phyloP scores from a whole-genome alignment of 1,140 invertebrate genomes.

The Cotesia glomerata region DNA sequence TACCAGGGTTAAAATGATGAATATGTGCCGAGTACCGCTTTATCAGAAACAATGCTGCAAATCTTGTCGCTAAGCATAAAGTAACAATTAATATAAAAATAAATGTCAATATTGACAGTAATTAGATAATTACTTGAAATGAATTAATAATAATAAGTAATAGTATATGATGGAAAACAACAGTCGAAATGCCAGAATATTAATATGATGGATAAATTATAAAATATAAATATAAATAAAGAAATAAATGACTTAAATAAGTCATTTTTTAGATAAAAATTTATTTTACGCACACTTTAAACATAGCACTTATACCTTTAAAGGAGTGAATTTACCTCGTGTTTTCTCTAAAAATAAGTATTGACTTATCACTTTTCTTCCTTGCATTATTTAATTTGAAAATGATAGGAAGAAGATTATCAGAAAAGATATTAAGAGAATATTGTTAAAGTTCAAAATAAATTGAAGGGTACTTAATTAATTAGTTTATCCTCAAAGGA shows the following conservation, averaged over 20 bases:
- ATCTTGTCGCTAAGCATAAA: conserved; percentile 66
- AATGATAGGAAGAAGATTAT: not conserved
- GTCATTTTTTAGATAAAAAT: conserved; percentile 16
- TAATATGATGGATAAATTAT: not conserved
- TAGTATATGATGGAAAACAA: not conserved
- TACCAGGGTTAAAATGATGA: conserved; percentile 80
- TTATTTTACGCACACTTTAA: conserved; percentile 32
- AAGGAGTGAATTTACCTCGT: conserved; percentile 13
- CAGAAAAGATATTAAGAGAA: conserved; percentile 1
- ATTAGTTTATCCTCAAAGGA: conserved; percentile 10
- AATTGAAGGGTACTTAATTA: conserved; percentile 28
- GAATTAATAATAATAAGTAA: not conserved
- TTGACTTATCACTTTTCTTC: conserved; percentile 10
- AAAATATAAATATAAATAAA: not conserved
- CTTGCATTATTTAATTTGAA: conserved; percentile 2
- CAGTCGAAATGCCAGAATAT: not conserved
- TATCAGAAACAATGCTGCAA: conserved; percentile 86
- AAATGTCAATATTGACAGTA: not conserved
- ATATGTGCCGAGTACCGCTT: conserved; percentile 79
- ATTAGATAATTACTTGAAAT: not conserved
- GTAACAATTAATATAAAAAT: not conserved
- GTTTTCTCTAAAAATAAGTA: conserved; percentile 20
- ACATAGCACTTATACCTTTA: conserved; percentile 7
- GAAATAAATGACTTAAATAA: conserved; percentile 12
- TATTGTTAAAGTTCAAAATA: conserved; percentile 43